Evolutionary conservation across 2,888 invertebrate species (phyloP), one percentile per base, ranked within the genome.

Genomic region (Platynereis dumerilii): DNA sequence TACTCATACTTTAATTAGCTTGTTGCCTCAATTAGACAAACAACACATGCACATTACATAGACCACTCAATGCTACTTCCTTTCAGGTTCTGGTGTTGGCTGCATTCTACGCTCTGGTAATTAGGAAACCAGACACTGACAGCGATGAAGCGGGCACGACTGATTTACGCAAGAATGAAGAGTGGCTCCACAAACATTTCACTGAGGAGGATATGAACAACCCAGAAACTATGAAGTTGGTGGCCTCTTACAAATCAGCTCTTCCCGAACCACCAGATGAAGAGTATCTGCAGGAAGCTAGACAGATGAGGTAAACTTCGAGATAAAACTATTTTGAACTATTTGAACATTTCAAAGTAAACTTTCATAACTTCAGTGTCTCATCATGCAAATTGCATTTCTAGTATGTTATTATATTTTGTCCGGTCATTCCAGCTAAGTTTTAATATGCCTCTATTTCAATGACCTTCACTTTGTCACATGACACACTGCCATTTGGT

Each of bases 21-120:
- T n/a, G n/a, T n/a, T n/a, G n/a, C n/a, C n/a, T n/a, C n/a, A n/a
- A n/a, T n/a, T n/a, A n/a, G n/a, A n/a, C n/a, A n/a, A n/a, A n/a
- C n/a, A n/a, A n/a, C n/a, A n/a, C n/a, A n/a, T n/a, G n/a, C n/a
- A n/a, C n/a, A n/a, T n/a, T n/a, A n/a, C n/a, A n/a, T n/a, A n/a
- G n/a, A n/a, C n/a, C n/a, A n/a, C n/a, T n/a, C n/a, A n/a, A n/a
- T n/a, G n/a, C n/a, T n/a, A n/a, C n/a, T n/a, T n/a, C n/a, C n/a
- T 45, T 60, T 1, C 56, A 72, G 70, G 72, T 76, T 2, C 39
- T 76, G 5, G 45, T 66, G 1, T 27, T 76, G 28, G 74, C 75
- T 27, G 48, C 72, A 15, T 69, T 76, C 52, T 76, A 72, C 57
- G 75, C 75, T 1, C 52, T 75, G 44, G 64, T 76, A 7, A 74